Evolutionary conservation across 2,888 invertebrate species (phyloP).

Genomic region (Cheilosia pagana): DNA sequence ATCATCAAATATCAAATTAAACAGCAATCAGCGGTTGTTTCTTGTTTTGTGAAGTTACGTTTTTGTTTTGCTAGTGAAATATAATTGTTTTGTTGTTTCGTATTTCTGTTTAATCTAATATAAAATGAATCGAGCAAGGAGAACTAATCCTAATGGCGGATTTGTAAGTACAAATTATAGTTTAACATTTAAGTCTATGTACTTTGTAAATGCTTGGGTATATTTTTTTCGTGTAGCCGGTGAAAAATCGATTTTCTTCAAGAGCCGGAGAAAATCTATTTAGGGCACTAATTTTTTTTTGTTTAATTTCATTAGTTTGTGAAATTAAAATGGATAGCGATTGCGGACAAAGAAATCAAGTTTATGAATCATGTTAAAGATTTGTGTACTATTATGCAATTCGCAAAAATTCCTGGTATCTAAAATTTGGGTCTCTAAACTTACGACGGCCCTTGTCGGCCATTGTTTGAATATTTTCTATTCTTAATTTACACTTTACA

Average conservation of each 20-base stretch:
- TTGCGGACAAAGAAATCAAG: not conserved
- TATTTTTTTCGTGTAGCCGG: constrained; percentile 10
- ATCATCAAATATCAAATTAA: too few relatives aligned
- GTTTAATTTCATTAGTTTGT: constrained; percentile 23
- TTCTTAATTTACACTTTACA: too few relatives aligned
- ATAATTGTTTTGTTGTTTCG: not conserved
- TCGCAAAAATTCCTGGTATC: not conserved
- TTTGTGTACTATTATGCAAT: constrained; percentile 11
- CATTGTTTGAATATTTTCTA: too few relatives aligned
- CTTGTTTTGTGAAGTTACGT: too few relatives aligned
- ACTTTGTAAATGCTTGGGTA: constrained; percentile 53
- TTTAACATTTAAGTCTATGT: not conserved
- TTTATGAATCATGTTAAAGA: not conserved
- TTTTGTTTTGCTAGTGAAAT: not conserved
- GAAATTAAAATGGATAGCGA: not conserved
- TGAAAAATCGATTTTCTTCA: constrained; percentile 47
- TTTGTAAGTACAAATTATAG: constrained; percentile 30
- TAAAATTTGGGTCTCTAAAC: too few relatives aligned
- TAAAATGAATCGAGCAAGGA: constrained; percentile 51
- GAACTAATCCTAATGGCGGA: constrained; percentile 32
- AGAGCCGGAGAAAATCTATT: not conserved
- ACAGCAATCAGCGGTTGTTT: too few relatives aligned
- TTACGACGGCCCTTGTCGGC: too few relatives aligned
- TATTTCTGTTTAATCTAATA: not conserved
- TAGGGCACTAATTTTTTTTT: not conserved